These are phyloP conservation scores for Prorops nasuta DNA, from an alignment of 1,140 invertebrate species.

Conservation along the genomic window DNA sequence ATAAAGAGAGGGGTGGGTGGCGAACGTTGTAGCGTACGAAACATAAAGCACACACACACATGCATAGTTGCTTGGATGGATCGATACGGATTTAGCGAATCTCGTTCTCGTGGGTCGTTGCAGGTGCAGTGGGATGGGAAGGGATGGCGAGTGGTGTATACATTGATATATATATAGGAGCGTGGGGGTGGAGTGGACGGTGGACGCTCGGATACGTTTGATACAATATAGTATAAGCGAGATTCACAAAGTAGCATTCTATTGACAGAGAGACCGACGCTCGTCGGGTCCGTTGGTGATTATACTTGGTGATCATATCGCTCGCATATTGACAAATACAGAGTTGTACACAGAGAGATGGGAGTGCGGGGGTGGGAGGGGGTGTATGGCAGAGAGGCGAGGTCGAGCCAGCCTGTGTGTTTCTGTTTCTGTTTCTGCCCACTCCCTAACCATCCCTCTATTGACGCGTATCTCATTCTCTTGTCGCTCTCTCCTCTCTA, in stretches of 20 bases:
- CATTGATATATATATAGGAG: too few species aligned
- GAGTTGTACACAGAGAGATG: conserved; percentile 27
- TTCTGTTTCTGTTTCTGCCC: conserved; percentile 24
- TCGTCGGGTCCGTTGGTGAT: conserved; percentile 37
- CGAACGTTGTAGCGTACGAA: too few species aligned
- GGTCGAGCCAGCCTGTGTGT: conserved; percentile 4
- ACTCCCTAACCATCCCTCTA: conserved; percentile 3
- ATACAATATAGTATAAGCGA: conserved; percentile 32
- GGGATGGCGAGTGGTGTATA: too few species aligned
- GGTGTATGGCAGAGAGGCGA: neutral
- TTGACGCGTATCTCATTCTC: neutral
- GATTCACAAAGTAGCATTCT: conserved; percentile 43
- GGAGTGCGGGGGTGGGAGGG: conserved; percentile 10
- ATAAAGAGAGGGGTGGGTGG: too few species aligned
- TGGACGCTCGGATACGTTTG: conserved; percentile 27
- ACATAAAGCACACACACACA: too few species aligned
- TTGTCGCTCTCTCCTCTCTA: neutral
- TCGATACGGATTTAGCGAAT: conserved; percentile 33
- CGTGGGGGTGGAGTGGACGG: conserved; percentile 24
- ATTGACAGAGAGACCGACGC: conserved; percentile 42
- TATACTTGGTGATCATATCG: conserved; percentile 52
- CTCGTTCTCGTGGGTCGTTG: too few species aligned
- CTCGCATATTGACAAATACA: conserved; percentile 52
- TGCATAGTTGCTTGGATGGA: conserved; percentile 14
- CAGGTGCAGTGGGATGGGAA: too few species aligned